phyloP scores from a whole-genome alignment of 2,888 invertebrate species.

The Schrankia costaestrigalis region DNA sequence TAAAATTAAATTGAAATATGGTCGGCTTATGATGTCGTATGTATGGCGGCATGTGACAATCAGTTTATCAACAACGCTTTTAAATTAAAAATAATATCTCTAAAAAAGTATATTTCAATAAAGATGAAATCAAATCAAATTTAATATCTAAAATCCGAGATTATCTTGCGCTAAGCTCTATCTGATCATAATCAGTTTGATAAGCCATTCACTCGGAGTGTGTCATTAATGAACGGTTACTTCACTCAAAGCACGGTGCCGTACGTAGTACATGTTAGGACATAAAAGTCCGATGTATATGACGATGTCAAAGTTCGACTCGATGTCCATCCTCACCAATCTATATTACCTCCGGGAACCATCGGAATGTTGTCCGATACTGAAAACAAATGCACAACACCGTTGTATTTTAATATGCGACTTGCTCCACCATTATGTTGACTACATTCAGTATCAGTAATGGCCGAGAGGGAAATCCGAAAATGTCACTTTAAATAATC shows the following conservation, averaged over 20 bases:
- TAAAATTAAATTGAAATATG: too few species aligned
- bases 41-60: too few species aligned
- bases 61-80: neutral
- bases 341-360: conserved; percentile 27
- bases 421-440: conserved; percentile 17
- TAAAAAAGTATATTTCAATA: conserved; percentile 3
- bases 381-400: conserved; percentile 29
- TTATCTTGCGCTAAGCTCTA: conserved; percentile 9
- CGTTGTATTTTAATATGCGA: conserved; percentile 33
- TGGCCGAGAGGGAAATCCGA: conserved; percentile 60
- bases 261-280: conserved; percentile 24
- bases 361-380: conserved; percentile 30
- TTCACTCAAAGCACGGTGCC: conserved; percentile 23
- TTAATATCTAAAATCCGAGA: conserved; percentile 6
- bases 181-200: conserved; percentile 13
- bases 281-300: conserved; percentile 30
- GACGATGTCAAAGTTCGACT: conserved; percentile 43
- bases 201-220: conserved; percentile 14
- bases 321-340: conserved; percentile 29
- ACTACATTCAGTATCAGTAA: conserved; percentile 22
- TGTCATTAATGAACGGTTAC: conserved; percentile 16
- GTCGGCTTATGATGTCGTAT: too few species aligned
- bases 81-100: neutral
- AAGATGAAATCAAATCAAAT: conserved; percentile 13
- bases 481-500: conserved; percentile 79